These are phyloP conservation scores for Alloscopus bannaensis DNA, from an alignment of 2,888 invertebrate species.

Conservation along the genomic window DNA sequence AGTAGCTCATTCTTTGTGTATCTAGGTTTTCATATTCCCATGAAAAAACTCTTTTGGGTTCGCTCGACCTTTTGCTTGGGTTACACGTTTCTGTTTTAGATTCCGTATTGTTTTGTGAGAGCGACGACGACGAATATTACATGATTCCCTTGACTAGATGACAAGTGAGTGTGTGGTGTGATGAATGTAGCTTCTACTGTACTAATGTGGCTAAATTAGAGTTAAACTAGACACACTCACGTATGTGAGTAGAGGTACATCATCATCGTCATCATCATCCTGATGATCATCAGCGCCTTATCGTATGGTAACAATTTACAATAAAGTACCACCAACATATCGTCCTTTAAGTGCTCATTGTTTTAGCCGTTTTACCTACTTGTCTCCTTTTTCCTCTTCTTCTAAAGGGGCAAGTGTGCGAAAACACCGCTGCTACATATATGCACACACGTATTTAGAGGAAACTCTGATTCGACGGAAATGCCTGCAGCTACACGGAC, in stretches of 20 bases:
- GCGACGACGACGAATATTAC: too few species aligned
- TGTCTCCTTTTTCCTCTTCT: conserved; percentile 41
- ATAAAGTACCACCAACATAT: too few species aligned
- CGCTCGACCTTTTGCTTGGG: conserved; percentile 56
- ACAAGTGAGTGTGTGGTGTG: too few species aligned
- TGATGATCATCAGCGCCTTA: too few species aligned
- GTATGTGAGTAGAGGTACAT: too few species aligned
- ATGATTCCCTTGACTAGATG: too few species aligned
- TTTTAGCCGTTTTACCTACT: conserved; percentile 51
- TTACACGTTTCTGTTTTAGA: conserved; percentile 14
- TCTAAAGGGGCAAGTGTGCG: conserved; percentile 42
- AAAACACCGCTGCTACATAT: conserved; percentile 53
- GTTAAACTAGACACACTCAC: too few species aligned
- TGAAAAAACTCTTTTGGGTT: conserved; percentile 57
- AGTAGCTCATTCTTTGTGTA: conserved; percentile 49
- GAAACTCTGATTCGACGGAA: conserved; percentile 62
- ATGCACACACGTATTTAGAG: conserved; percentile 51
- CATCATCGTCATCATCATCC: conserved; percentile 14
- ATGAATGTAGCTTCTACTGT: too few species aligned
- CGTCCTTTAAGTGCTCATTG: conserved; percentile 54
- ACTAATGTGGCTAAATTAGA: too few species aligned
- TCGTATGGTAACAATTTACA: conserved; percentile 10
- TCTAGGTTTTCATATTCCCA: conserved; percentile 67
- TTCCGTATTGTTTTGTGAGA: conserved; percentile 7
- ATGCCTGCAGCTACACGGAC: conserved; percentile 56